Conservation (phyloP, 2,113 vertebrate genomes). For the Stomatorhinus ivindoensis region DNA sequence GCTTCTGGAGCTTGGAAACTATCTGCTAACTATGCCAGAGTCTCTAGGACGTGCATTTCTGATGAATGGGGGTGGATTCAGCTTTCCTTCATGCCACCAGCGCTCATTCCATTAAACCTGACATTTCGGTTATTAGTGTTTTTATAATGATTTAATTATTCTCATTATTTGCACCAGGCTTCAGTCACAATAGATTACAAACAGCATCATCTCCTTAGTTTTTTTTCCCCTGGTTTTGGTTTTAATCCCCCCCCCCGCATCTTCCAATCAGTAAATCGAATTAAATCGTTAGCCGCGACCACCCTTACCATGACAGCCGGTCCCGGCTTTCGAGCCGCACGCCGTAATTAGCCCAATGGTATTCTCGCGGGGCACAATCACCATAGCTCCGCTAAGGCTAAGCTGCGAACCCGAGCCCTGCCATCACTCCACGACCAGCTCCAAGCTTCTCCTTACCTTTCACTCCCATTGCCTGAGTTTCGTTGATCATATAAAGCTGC, state of each 20-base stretch:
- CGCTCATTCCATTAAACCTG: slow-evolving; percentile 29
- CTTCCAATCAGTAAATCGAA: slow-evolving; percentile 48
- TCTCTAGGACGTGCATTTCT: neutral
- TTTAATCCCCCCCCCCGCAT: slow-evolving; percentile 37
- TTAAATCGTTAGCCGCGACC: slow-evolving; percentile 54
- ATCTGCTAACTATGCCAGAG: neutral
- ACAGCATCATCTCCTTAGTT: slow-evolving; percentile 26
- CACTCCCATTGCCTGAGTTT: neutral
- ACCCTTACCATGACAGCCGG: slow-evolving; percentile 46
- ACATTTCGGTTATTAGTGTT: slow-evolving; percentile 37
- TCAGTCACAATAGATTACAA: slow-evolving; percentile 43
- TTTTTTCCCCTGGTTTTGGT: slow-evolving; percentile 7
- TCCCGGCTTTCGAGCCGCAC: slow-evolving; percentile 42
- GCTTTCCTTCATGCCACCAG: neutral
- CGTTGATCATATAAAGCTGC: neutral
- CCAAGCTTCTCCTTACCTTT: neutral
- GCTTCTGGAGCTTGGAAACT: neutral
- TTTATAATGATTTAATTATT: slow-evolving; percentile 41
- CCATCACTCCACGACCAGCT: neutral
- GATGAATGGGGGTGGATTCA: neutral
- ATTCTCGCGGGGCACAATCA: slow-evolving; percentile 23
- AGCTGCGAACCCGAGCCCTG: neutral
- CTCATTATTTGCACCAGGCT: slow-evolving; percentile 33
- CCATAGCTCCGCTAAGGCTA: neutral
- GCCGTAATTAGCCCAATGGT: slow-evolving; percentile 40